Evolutionary conservation across 30 jellyfish, hydroid and myxozoan species (phyloP).

Genomic region (Aurelia sp.): DNA sequence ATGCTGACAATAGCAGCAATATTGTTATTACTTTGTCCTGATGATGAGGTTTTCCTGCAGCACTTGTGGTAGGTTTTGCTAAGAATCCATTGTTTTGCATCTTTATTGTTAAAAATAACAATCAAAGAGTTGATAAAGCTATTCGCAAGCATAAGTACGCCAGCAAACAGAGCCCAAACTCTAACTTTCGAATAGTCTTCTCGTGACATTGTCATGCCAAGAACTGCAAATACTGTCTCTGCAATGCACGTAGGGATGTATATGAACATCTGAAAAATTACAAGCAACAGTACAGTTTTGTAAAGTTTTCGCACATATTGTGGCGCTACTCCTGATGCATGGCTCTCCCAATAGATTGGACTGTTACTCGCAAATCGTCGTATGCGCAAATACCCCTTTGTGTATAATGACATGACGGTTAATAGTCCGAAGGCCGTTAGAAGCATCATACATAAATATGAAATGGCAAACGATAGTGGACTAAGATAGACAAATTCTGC

Average conservation of each 20-base stretch:
- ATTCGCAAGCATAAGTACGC: background rate
- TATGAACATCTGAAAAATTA: background rate
- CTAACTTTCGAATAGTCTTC: background rate
- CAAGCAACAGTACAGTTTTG: slow-evolving; percentile 15
- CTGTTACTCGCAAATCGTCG: background rate
- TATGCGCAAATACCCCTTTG: slow-evolving; percentile 13
- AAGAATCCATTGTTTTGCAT: slow-evolving; percentile 4
- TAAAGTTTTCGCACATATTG: background rate
- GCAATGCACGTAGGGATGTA: background rate
- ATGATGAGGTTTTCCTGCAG: no score
- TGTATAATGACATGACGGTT: background rate
- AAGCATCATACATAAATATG: background rate
- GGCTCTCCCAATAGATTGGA: slow-evolving; percentile 1
- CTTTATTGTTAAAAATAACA: slow-evolving; percentile 4
- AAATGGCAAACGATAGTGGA: background rate
- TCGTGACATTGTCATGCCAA: background rate
- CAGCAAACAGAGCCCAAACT: background rate
- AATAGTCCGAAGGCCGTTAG: background rate
- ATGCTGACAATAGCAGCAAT: no score
- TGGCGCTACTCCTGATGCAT: slow-evolving; percentile 15
- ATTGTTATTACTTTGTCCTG: no score
- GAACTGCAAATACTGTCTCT: background rate
- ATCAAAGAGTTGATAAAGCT: slow-evolving; percentile 7
- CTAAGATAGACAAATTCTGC: background rate
- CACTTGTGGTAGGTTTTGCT: background rate